Conservation (phyloP, 2,113 vertebrate species). For the Brachypodius melanocephalos region DNA sequence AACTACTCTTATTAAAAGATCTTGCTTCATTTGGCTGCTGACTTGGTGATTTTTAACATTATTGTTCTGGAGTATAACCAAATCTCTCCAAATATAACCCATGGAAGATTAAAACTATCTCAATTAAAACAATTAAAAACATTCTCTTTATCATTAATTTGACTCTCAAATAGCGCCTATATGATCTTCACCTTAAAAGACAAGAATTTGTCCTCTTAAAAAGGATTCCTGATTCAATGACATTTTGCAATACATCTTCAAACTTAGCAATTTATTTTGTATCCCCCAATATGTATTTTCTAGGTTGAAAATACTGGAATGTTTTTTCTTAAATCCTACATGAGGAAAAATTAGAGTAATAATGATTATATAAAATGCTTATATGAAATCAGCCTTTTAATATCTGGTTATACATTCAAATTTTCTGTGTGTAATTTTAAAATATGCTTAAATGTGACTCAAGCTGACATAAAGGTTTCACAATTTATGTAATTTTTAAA, state of each 20-base stretch:
- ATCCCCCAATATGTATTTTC: not conserved
- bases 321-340: not conserved
- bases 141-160: not conserved
- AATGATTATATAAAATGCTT: not conserved
- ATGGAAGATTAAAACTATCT: not conserved
- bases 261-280: not conserved
- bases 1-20: conserved; percentile 34
- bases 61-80: conserved; percentile 70
- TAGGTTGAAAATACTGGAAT: not conserved
- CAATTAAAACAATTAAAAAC: not conserved
- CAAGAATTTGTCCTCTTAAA: not conserved
- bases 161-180: not conserved
- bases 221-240: not conserved
- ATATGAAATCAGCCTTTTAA: not conserved
- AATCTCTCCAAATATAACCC: conserved; percentile 30
- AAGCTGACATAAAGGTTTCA: not conserved
- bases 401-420: not conserved
- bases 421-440: not conserved
- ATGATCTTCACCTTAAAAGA: not conserved
- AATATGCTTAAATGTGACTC: not conserved
- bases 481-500: not conserved
- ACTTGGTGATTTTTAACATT: conserved; percentile 62
- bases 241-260: not conserved
- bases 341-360: not conserved
- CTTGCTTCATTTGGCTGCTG: conserved; percentile 75